Conservation (phyloP, 2,113 vertebrate genomes). For the Aramus guarauna region DNA sequence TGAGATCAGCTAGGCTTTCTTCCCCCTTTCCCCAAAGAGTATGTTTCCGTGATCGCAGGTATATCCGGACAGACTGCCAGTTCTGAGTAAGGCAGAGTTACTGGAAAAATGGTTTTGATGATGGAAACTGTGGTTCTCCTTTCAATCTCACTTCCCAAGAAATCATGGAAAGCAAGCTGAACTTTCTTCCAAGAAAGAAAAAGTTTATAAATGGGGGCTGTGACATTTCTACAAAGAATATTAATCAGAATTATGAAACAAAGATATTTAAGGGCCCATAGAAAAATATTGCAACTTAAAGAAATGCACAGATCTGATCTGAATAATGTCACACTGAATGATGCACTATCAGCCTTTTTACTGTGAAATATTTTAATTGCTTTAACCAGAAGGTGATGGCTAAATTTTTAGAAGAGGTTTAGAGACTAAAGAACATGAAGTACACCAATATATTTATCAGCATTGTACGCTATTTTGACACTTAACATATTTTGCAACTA, state of each 20-base stretch:
- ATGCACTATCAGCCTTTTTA: background rate
- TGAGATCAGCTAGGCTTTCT: background rate
- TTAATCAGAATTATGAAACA: too few relatives aligned
- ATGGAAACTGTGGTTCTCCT: background rate
- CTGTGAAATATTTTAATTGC: background rate
- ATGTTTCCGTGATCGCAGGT: background rate
- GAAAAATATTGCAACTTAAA: background rate
- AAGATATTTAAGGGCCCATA: background rate
- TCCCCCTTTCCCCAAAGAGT: background rate
- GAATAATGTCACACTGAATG: accelerated
- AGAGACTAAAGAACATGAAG: background rate
- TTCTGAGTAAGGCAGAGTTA: background rate
- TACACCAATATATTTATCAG: background rate
- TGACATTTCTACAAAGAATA: background rate
- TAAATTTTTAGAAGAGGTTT: background rate
- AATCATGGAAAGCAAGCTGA: background rate
- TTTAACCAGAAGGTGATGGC: background rate
- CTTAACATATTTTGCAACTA: background rate
- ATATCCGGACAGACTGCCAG: background rate
- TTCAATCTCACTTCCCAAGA: background rate
- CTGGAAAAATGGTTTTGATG: background rate
- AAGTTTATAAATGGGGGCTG: background rate
- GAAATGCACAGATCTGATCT: background rate
- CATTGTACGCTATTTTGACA: background rate
- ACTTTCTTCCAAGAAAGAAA: background rate